A percentile compares a stretch with the other conserved stretches of the same genome.
Conservation (phyloP, 2,113 vertebrate species). For the Camelus dromedarius region DNA sequence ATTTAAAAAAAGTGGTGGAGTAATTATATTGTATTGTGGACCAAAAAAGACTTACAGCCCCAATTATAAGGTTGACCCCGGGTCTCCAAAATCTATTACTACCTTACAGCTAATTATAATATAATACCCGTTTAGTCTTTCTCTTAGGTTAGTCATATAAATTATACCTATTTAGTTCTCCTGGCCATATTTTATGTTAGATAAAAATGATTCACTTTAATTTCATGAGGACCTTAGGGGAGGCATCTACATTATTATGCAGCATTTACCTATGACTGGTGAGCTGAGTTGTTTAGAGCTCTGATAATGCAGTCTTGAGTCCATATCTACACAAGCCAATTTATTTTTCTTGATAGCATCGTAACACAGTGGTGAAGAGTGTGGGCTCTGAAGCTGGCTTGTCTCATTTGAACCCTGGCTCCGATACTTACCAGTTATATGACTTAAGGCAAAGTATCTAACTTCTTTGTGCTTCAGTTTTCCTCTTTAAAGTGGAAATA, state of each 20-base stretch:
- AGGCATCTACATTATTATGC: background rate
- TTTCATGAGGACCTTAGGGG: background rate
- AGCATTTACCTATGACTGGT: background rate
- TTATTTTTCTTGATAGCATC: background rate
- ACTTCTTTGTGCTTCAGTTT: background rate
- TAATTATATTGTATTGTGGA: background rate
- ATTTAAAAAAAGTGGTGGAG: background rate
- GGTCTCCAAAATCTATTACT: background rate
- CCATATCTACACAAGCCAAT: background rate
- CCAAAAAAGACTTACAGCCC: background rate
- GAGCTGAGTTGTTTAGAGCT: background rate
- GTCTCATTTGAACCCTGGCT: background rate
- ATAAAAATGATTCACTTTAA: slow-evolving; percentile 15
- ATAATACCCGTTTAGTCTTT: background rate
- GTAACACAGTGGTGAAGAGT: background rate
- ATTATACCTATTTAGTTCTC: background rate
- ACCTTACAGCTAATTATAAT: background rate
- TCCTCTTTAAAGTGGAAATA: background rate
- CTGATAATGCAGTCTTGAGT: background rate
- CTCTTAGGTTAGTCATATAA: background rate
- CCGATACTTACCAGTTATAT: background rate
- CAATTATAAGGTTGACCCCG: background rate
- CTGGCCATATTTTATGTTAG: background rate
- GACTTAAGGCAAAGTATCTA: background rate
- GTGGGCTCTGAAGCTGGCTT: background rate